Percentiles rank a stretch among this genome's conserved stretches.
These are phyloP conservation scores for Crossocerus cetratus DNA, from an alignment of 2,888 invertebrate genomes.

Conservation along the genomic window DNA sequence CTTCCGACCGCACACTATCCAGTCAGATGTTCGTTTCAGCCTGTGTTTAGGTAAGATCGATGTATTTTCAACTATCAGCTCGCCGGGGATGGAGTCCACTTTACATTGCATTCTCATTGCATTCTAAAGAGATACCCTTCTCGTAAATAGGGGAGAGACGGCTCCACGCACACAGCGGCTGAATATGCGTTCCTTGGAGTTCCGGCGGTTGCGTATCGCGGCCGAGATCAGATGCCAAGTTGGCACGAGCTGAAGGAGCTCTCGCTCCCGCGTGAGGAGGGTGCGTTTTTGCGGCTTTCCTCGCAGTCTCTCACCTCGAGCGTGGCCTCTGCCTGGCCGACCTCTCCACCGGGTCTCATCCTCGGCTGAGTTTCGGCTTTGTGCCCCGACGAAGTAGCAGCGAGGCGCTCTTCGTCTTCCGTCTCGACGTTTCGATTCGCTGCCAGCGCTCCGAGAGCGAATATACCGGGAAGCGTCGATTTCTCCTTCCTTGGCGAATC, in stretches of 20 bases:
- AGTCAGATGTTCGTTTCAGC: constrained; percentile 10
- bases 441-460: neutral
- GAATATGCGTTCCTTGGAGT: neutral
- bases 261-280: constrained; percentile 7
- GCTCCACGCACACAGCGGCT: neutral
- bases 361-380: constrained; percentile 46
- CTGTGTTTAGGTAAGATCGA: constrained; percentile 18
- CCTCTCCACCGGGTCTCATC: constrained; percentile 44
- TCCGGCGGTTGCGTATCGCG: constrained; percentile 34
- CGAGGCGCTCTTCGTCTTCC: constrained; percentile 44
- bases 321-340: neutral
- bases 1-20: constrained; percentile 15
- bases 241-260: constrained; percentile 23
- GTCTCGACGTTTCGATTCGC: constrained; percentile 60
- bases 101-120: too few species aligned
- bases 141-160: constrained; percentile 4
- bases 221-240: constrained; percentile 39
- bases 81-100: too few species aligned
- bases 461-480: neutral
- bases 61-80: constrained; percentile 11
- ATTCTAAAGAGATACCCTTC: too few species aligned
- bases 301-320: neutral
- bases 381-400: constrained; percentile 31
- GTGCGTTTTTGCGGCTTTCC: constrained; percentile 39
- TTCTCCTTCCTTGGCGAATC: constrained; percentile 9